Percentiles rank a stretch among this genome's conserved stretches.
Evolutionary conservation across 2,113 vertebrate genomes (phyloP).

Genomic region (Puffinus mauretanicus): DNA sequence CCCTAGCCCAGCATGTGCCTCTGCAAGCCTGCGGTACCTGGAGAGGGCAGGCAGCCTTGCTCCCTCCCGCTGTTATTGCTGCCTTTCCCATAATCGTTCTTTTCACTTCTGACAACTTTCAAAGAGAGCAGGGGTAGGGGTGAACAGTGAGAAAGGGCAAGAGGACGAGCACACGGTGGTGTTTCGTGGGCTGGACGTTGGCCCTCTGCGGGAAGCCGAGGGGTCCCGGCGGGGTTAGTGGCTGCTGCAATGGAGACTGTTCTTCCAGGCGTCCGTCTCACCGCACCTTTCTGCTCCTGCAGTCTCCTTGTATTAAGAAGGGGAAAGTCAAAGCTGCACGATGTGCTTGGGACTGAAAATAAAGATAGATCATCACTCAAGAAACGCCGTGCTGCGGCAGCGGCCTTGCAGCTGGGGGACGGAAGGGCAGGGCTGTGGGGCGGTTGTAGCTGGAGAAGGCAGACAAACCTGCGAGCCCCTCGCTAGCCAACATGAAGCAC

Average conservation of each 20-base stretch:
- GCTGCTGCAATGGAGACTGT: not conserved
- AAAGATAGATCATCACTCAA: not conserved
- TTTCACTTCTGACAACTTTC: not conserved
- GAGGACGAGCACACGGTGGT: fast-evolving
- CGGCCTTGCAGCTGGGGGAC: not conserved
- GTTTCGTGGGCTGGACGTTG: not conserved
- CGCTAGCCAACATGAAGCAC: fast-evolving
- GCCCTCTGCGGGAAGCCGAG: not conserved
- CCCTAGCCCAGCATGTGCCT: not conserved
- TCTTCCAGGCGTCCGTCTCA: fast-evolving
- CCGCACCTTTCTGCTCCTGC: not conserved
- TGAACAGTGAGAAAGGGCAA: not conserved
- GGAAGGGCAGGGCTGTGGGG: not conserved
- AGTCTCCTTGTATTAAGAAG: not conserved
- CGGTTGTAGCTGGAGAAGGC: not conserved
- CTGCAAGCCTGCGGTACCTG: not conserved
- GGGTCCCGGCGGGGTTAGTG: fast-evolving
- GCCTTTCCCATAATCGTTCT: not conserved
- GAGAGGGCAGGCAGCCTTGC: not conserved
- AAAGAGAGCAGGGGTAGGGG: too few species aligned
- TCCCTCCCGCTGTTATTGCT: not conserved
- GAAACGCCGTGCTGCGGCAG: fast-evolving
- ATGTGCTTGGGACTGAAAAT: not conserved
- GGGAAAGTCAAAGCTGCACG: not conserved
- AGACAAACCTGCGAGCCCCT: not conserved